Evolutionary conservation across 2,113 vertebrate species (phyloP).

Genomic region (Perca flavescens): DNA sequence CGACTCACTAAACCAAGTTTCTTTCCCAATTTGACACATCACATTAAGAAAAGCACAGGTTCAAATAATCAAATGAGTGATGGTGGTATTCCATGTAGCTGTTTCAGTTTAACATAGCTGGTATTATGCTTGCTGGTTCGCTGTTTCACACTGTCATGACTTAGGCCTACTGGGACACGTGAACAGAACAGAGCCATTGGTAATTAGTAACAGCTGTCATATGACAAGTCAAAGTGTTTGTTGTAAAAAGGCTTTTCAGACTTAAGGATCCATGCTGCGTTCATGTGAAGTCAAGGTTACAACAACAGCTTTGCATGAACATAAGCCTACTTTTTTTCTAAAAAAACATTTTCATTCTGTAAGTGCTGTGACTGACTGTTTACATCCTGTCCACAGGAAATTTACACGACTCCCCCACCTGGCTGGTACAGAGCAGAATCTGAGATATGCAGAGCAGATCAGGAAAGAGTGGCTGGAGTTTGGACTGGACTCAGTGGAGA

Average conservation of each 20-base stretch:
- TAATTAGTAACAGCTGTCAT: not conserved
- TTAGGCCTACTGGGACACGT: not conserved
- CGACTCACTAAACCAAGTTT: no score
- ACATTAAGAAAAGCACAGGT: not conserved
- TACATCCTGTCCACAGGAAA: constrained; percentile 85
- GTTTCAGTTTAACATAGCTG: not conserved
- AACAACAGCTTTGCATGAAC: not conserved
- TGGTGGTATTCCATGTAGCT: not conserved
- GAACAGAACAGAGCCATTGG: not conserved
- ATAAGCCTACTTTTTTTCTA: not conserved
- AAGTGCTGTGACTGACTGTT: not conserved
- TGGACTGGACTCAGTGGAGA: constrained; percentile 92
- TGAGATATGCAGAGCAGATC: constrained; percentile 90
- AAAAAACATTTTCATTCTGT: not conserved
- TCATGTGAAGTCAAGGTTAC: not conserved
- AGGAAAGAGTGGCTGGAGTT: constrained; percentile 90
- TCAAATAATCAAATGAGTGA: not conserved
- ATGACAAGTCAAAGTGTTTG: not conserved
- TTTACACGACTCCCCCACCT: constrained; percentile 93
- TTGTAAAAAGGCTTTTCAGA: not conserved
- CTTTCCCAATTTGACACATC: no score
- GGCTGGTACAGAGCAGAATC: constrained; percentile 92
- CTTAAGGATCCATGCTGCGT: not conserved
- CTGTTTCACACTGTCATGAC: not conserved
- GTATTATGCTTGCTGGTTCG: not conserved